Conservation (phyloP, 2,113 vertebrate species). For the Regulus satrapa region DNA sequence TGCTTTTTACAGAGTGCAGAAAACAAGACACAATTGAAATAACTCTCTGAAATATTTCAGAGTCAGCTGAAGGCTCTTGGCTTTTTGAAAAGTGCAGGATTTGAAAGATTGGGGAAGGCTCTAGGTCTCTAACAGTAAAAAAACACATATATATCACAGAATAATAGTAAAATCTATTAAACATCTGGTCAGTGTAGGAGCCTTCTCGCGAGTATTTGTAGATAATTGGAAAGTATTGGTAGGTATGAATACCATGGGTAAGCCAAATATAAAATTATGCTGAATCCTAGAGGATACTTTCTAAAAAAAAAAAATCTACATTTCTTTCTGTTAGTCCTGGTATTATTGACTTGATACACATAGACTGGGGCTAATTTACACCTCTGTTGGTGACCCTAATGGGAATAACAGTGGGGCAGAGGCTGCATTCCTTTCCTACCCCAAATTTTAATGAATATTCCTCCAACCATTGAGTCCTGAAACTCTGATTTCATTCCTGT, state of each 20-base stretch:
- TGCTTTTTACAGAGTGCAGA: not conserved
- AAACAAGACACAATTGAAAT: not conserved
- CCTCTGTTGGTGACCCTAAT: not conserved
- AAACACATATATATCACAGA: not conserved
- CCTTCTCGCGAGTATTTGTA: not conserved
- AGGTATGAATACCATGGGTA: not conserved
- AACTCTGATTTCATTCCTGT: not conserved
- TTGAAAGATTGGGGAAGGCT: not conserved
- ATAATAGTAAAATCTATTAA: not conserved
- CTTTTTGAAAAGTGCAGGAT: not conserved
- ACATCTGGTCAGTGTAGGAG: not conserved
- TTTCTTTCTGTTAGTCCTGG: not conserved
- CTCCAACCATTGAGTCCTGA: not conserved
- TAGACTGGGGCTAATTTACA: not conserved
- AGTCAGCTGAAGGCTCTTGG: fast-evolving
- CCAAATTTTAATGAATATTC: not conserved
- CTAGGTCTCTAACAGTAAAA: not conserved
- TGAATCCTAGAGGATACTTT: not conserved
- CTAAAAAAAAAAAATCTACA: too few species aligned
- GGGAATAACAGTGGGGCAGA: not conserved
- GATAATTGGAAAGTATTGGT: not conserved
- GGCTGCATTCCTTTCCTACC: not conserved
- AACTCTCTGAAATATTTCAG: not conserved
- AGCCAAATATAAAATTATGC: not conserved
- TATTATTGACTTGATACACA: not conserved